Conservation (phyloP, 2,797 vertebrate genomes). For the Alca torda region DNA sequence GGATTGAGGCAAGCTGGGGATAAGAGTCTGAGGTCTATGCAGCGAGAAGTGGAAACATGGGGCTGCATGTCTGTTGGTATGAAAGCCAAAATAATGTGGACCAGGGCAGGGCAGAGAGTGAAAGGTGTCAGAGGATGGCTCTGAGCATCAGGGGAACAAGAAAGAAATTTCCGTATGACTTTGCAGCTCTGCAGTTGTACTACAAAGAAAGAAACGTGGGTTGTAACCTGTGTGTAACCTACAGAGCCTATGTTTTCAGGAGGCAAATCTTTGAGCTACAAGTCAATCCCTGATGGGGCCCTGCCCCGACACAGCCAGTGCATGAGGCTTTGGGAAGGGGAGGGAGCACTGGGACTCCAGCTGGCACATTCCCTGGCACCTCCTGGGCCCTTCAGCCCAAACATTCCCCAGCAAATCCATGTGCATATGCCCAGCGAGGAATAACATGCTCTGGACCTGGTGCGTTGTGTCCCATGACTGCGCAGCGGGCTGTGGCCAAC, state of each 20-base stretch:
- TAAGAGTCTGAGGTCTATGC: background rate
- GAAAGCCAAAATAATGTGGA: background rate
- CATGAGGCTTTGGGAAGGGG: background rate
- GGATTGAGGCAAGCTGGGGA: background rate
- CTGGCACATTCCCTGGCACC: background rate
- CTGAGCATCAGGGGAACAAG: background rate
- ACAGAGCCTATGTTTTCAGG: background rate
- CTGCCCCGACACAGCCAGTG: background rate
- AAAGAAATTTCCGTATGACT: background rate
- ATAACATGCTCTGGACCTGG: fast-evolving
- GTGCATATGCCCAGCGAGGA: background rate
- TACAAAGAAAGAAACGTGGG: background rate
- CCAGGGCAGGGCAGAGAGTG: background rate
- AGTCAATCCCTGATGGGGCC: background rate
- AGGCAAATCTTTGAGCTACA: background rate
- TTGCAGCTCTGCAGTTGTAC: background rate
- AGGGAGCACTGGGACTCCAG: background rate
- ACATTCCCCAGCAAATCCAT: background rate
- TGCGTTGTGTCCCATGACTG: background rate
- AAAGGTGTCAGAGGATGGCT: background rate
- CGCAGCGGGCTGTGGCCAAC: background rate
- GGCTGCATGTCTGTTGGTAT: background rate
- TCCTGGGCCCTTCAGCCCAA: background rate
- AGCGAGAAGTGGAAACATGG: background rate
- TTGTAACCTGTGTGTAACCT: background rate